Percentiles rank a stretch among this genome's conserved stretches.
Evolutionary conservation across 2,888 invertebrate species (phyloP).

Genomic region (Leptinotarsa juncta): DNA sequence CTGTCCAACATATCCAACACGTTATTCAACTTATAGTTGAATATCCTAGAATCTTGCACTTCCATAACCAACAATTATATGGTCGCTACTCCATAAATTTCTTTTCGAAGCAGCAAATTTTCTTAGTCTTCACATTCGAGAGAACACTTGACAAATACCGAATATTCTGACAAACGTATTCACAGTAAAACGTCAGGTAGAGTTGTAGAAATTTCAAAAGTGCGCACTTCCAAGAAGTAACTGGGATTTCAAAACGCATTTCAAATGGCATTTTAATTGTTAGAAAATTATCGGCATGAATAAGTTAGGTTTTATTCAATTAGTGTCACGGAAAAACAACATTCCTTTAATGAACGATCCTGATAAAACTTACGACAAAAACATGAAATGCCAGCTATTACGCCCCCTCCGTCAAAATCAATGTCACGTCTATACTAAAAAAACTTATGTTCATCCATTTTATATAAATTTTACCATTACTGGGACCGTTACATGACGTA

Average conservation of each 20-base stretch:
- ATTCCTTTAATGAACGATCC: not conserved
- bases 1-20: constrained; percentile 45
- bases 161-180: not conserved
- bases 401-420: too few relatives aligned
- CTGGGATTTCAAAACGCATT: not conserved
- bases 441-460: too few relatives aligned
- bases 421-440: too few relatives aligned
- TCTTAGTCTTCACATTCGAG: not conserved
- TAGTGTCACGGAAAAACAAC: not conserved
- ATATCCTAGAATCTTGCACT: constrained; percentile 14
- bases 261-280: not conserved
- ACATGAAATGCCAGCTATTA: too few relatives aligned
- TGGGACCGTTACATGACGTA: too few relatives aligned
- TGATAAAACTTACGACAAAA: too few relatives aligned
- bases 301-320: not conserved
- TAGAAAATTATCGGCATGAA: not conserved
- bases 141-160: not conserved
- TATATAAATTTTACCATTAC: too few relatives aligned
- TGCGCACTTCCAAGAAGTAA: too few relatives aligned
- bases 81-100: too few relatives aligned
- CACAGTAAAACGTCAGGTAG: not conserved
- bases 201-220: not conserved
- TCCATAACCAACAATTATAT: not conserved
- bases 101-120: too few relatives aligned
- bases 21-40: constrained; percentile 44